Conservation (phyloP, 2,113 vertebrate genomes). For the Odontophorus gujanensis region DNA sequence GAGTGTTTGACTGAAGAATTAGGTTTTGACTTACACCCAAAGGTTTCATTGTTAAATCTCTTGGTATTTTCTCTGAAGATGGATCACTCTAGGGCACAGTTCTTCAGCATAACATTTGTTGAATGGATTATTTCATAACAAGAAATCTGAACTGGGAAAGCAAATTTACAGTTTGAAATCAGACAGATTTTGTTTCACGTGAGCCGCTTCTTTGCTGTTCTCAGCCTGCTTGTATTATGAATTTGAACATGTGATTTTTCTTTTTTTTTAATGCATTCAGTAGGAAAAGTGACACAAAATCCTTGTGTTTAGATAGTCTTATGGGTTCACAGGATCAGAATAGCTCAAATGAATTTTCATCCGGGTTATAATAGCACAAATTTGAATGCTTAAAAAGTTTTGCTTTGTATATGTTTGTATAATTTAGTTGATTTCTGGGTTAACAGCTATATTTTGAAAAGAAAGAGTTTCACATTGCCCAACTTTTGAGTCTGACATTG, state of each 20-base stretch:
- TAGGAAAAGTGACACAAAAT: background rate
- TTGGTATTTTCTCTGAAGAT: background rate
- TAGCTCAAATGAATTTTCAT: background rate
- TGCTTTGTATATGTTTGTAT: background rate
- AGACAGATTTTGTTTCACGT: background rate
- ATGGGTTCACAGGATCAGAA: background rate
- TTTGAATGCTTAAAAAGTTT: background rate
- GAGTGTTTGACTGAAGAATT: background rate
- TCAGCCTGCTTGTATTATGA: background rate
- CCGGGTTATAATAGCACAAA: background rate
- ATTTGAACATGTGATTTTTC: background rate
- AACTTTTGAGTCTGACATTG: slow-evolving; percentile 68
- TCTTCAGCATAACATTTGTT: background rate
- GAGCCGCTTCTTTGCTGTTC: background rate
- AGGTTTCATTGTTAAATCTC: background rate
- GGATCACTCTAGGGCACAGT: background rate
- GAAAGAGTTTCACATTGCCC: slow-evolving; percentile 24
- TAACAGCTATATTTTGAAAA: slow-evolving; percentile 23
- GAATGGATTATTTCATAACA: background rate
- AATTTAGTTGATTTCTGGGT: slow-evolving; percentile 18
- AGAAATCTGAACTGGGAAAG: background rate
- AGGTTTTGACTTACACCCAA: background rate
- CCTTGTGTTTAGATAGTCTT: background rate
- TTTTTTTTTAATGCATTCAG: background rate
- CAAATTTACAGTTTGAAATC: background rate